Evolutionary conservation across 2,888 invertebrate genomes (phyloP).

Genomic region (Cybosia mesomella): DNA sequence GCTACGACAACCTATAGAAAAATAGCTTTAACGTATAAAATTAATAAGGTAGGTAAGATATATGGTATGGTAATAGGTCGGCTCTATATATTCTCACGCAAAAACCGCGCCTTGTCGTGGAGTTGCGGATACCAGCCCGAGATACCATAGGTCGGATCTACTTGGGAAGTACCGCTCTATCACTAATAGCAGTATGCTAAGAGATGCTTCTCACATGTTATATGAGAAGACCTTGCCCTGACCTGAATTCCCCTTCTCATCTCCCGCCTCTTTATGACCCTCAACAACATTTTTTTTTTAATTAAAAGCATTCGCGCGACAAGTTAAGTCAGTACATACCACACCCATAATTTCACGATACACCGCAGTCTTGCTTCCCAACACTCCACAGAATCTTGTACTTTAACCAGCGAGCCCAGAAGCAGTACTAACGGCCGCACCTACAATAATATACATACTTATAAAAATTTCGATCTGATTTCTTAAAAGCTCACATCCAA

Average conservation of each 20-base stretch:
- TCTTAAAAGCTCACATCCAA: not conserved
- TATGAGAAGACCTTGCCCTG: not conserved
- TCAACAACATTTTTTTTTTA: no score
- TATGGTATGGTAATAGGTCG: no score
- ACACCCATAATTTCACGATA: slow-evolving; percentile 94
- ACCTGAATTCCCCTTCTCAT: no score
- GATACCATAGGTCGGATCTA: no score
- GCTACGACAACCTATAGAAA: not conserved
- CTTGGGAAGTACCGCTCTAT: no score
- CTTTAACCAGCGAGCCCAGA: slow-evolving; percentile 94
- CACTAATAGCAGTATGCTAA: no score
- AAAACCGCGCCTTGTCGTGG: no score
- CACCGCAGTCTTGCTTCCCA: slow-evolving; percentile 97
- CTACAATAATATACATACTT: slow-evolving; percentile 53
- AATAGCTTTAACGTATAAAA: no score
- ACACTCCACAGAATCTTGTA: slow-evolving; percentile 94
- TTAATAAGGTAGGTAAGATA: no score
- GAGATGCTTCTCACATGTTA: not conserved
- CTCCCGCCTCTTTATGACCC: no score
- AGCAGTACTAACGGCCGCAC: slow-evolving; percentile 96
- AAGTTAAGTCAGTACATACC: slow-evolving; percentile 63
- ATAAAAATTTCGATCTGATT: not conserved
- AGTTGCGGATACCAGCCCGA: no score
- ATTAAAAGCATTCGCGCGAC: not conserved
- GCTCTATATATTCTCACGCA: no score